Conservation (phyloP, 2,113 vertebrate species). For the Illadopsis cleaveri region DNA sequence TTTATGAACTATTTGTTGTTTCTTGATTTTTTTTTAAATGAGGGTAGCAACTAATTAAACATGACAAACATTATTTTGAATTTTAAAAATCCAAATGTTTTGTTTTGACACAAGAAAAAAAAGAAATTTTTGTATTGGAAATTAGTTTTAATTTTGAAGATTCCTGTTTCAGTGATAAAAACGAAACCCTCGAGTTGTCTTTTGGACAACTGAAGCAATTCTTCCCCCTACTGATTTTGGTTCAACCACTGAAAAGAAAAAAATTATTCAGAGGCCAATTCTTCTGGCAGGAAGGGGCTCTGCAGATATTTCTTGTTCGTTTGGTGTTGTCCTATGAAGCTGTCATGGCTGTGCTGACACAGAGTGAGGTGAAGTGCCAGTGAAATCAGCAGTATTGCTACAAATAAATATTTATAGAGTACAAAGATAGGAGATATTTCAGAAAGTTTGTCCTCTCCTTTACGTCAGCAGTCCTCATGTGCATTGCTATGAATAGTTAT, state of each 20-base stretch:
- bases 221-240: not conserved
- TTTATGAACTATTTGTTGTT: not conserved
- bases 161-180: not conserved
- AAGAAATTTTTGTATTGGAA: not conserved
- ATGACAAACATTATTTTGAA: not conserved
- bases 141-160: not conserved
- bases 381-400: not conserved
- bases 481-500: not conserved
- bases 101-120: not conserved
- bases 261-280: not conserved
- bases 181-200: fast-evolving
- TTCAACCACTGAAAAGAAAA: not conserved
- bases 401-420: not conserved
- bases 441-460: not conserved
- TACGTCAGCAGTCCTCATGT: not conserved
- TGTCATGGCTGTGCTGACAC: not conserved
- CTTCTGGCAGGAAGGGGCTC: not conserved
- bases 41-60: not conserved
- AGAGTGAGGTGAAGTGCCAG: not conserved
- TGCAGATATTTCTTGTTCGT: not conserved
- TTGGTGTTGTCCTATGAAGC: not conserved
- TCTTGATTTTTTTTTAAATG: not conserved
- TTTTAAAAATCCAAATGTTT: not conserved
- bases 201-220: not conserved
- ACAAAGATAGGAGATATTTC: not conserved